phyloP scores from a whole-genome alignment of 2,113 vertebrate species.

The Hymenochirus boettgeri region DNA sequence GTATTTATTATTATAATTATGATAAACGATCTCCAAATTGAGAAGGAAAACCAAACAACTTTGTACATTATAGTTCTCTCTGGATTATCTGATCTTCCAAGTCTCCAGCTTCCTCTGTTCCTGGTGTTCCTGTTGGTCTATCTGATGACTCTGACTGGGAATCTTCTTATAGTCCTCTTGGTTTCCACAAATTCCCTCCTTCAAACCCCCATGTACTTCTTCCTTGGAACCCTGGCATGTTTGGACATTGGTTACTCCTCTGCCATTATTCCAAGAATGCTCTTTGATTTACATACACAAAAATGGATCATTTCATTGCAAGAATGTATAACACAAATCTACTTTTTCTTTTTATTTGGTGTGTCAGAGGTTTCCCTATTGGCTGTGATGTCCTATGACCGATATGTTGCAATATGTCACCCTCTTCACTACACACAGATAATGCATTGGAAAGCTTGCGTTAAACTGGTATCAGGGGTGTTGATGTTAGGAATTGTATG shows the following conservation, averaged over 20 bases:
- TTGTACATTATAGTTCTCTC: neutral
- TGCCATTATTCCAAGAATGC: constrained; percentile 43
- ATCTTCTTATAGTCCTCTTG: constrained; percentile 40
- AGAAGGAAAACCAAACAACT: neutral
- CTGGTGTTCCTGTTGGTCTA: constrained; percentile 40
- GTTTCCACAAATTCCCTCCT: constrained; percentile 35
- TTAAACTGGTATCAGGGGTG: constrained; percentile 17
- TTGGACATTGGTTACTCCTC: constrained; percentile 42
- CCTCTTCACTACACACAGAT: too few species aligned
- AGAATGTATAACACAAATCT: constrained; percentile 42
- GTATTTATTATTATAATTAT: too few species aligned
- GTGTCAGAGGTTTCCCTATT: constrained; percentile 41
- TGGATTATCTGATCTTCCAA: neutral
- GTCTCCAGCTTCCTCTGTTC: constrained; percentile 27
- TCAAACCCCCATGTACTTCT: constrained; percentile 49
- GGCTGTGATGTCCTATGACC: constrained; percentile 48
- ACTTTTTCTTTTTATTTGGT: constrained; percentile 40
- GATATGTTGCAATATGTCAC: too few species aligned
- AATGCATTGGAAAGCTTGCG: too few species aligned
- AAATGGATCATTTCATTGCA: constrained; percentile 23
- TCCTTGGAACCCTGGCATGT: too few species aligned
- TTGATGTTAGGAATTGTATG: constrained; percentile 30
- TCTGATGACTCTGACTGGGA: constrained; percentile 37
- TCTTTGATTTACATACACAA: constrained; percentile 33
- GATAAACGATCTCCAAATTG: too few species aligned